Percentiles rank a stretch among this genome's conserved stretches.
Conservation (phyloP, 2,888 invertebrate genomes). For the Apomyelois bistriatella region DNA sequence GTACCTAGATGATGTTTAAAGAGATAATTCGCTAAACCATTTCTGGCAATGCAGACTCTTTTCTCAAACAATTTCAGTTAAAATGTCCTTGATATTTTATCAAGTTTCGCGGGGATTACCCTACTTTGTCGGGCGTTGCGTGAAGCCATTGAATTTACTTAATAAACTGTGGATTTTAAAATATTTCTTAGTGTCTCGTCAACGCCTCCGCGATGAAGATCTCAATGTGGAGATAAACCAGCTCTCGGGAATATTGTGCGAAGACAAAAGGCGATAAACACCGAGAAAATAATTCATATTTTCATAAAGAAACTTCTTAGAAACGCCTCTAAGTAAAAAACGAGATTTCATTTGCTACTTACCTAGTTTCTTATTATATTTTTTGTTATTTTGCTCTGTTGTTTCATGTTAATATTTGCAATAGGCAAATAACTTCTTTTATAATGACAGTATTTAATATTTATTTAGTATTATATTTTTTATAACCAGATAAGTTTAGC, state of each 20-base stretch:
- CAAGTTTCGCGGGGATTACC: constrained; percentile 33
- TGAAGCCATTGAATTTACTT: constrained; percentile 39
- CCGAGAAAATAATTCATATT: constrained; percentile 25
- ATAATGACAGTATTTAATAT: too few relatives aligned
- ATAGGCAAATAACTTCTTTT: too few relatives aligned
- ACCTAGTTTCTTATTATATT: constrained; percentile 19
- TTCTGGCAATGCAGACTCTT: neutral
- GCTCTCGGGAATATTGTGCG: constrained; percentile 14
- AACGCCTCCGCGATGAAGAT: constrained; percentile 24
- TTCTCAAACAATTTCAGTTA: constrained; percentile 2
- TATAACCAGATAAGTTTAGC: too few relatives aligned
- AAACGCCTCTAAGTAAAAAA: constrained; percentile 19
- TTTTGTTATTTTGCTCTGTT: neutral
- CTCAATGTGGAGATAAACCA: constrained; percentile 32
- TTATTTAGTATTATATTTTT: too few relatives aligned
- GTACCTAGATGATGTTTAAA: neutral
- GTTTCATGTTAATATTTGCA: too few relatives aligned
- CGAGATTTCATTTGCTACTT: constrained; percentile 15
- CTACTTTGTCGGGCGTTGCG: constrained; percentile 35
- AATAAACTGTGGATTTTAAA: constrained; percentile 45
- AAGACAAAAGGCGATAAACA: constrained; percentile 19
- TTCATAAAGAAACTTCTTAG: constrained; percentile 11
- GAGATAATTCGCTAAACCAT: neutral
- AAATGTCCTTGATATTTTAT: constrained; percentile 19
- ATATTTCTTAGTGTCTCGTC: constrained; percentile 14